Conservation (phyloP, 2,797 vertebrate genomes). For the Schizopygopsis pylzovi region DNA sequence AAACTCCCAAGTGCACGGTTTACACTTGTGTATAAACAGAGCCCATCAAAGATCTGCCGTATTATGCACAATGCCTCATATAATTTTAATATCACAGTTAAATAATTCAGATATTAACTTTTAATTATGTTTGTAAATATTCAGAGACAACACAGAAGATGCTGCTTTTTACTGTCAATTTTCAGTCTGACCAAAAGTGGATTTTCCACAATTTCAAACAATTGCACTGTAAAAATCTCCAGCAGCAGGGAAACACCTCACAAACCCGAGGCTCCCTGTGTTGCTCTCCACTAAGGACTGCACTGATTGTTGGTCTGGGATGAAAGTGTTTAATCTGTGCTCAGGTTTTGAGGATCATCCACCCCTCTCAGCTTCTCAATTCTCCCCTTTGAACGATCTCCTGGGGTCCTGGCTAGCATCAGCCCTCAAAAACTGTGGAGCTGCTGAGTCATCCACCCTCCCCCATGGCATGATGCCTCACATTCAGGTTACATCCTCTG, state of each 20-base stretch:
- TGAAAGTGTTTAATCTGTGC: constrained; percentile 57
- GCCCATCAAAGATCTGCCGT: constrained; percentile 50
- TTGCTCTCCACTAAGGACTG: constrained; percentile 2
- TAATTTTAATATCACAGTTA: constrained; percentile 62
- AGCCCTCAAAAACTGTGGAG: constrained; percentile 30
- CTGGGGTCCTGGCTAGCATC: constrained; percentile 52
- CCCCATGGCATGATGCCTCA: not conserved
- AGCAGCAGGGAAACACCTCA: constrained; percentile 6
- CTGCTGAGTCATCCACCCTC: constrained; percentile 40
- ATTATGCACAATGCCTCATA: constrained; percentile 59
- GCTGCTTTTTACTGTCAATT: not conserved
- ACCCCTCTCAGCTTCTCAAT: constrained; percentile 49
- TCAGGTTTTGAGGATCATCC: constrained; percentile 67
- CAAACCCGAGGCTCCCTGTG: not conserved
- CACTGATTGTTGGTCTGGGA: constrained; percentile 40
- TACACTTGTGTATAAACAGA: constrained; percentile 63
- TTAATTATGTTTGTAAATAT: constrained; percentile 32
- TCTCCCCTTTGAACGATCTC: constrained; percentile 55
- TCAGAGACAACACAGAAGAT: constrained; percentile 3
- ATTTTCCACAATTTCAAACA: constrained; percentile 23
- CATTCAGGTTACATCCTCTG: constrained; percentile 18
- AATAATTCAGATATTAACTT: constrained; percentile 46
- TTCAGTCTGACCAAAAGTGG: not conserved
- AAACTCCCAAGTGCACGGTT: constrained; percentile 43
- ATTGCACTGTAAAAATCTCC: not conserved